Conservation (phyloP, 2,888 invertebrate genomes). For the Scaptomyza flava region DNA sequence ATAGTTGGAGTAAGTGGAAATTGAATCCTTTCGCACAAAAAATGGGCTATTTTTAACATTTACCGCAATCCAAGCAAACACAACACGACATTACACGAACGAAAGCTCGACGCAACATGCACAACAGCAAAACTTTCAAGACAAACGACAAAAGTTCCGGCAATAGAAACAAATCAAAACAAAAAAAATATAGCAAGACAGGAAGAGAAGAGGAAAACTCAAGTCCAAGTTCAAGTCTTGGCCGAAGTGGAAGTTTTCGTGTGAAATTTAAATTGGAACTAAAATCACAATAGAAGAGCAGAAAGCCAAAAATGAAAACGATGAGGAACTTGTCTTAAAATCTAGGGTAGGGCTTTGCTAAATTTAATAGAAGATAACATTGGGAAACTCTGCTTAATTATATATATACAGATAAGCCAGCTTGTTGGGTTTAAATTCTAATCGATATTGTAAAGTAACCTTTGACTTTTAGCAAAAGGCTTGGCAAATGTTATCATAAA, state of each 20-base stretch:
- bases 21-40: conserved; percentile 45
- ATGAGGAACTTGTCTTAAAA: no score
- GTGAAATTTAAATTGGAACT: conserved; percentile 70
- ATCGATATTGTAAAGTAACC: no score
- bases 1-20: conserved; percentile 28
- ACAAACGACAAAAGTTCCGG: conserved; percentile 41
- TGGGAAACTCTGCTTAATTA: no score
- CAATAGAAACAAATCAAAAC: conserved; percentile 7
- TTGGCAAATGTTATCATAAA: no score
- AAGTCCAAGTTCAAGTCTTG: conserved; percentile 18
- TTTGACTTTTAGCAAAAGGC: no score
- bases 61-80: conserved; percentile 55
- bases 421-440: no score
- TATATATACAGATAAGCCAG: no score
- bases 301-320: no score
- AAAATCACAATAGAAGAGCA: conserved; percentile 54
- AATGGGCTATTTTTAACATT: conserved; percentile 64
- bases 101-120: conserved; percentile 25
- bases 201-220: neutral
- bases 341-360: no score
- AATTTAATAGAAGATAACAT: no score
- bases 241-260: conserved; percentile 62
- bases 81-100: conserved; percentile 17
- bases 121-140: conserved; percentile 56
- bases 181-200: neutral